Base-by-base conservation (phyloP, 1,140 invertebrate genomes). In the Musca domestica region DNA sequence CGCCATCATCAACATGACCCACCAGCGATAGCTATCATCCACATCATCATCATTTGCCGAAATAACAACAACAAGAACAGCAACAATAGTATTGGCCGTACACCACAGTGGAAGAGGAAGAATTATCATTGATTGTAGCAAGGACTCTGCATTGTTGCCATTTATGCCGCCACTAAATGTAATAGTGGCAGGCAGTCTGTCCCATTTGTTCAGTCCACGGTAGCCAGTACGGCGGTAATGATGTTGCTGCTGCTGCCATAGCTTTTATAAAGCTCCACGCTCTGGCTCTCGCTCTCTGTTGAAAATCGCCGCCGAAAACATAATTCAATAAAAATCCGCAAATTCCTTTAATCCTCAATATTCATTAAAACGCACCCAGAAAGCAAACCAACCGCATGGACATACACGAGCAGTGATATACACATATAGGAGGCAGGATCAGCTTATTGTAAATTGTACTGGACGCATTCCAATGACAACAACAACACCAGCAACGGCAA, bases 311-410 rank as follows among this genome's bases (percentile, higher is more conserved):
- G 46, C 64, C 66, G 73, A 78, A 78, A 78, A 74, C 77, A 79
- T 79, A 79, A 79, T 79, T 79, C 77, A 79, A 79, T 79, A 74
- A 77, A 79, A 79, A 79, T 79, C 77, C 77, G 69, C 77, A 73
- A 78, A 79, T 79, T 79, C 77, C 77, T 79, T 79, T 77, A 79
- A 79, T 79, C 77, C 77, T 77, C 74, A 79, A 77, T 78, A 79
- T 79, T 79, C 77, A 79, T 79, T 79, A 79, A 79, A 79, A 78
- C 76, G 76, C 75, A 73, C 74, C 76, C 75, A 70, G 69, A 71
- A 67, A 63, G 51, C 51, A 63, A 64, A 47, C 48, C 58, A 49
- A 68, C 20, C 56, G 25, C 30, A 41, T 51, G 64, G 48, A 2
- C 27, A 19, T 51, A 51, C 14, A 58, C 54, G 14, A n/a, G 23